A percentile compares a stretch with the other conserved stretches of the same genome.
phyloP scores from a whole-genome alignment of 1,140 invertebrate species.

The Leucophenga varia region DNA sequence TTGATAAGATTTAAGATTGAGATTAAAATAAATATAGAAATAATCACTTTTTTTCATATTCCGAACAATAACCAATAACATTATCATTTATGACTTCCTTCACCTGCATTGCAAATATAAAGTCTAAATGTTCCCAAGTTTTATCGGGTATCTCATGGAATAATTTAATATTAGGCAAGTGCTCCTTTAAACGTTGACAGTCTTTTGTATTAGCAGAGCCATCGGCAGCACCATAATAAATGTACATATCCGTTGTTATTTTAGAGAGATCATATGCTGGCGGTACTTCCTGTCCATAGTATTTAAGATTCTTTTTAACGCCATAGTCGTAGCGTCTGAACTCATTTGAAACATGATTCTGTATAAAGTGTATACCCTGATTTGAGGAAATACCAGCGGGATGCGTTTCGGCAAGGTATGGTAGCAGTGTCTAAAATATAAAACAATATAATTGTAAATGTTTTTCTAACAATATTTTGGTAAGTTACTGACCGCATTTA shows the following conservation, averaged over 20 bases:
- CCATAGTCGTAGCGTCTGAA: constrained; percentile 59
- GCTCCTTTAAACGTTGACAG: constrained; percentile 46
- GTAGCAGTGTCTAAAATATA: constrained; percentile 30
- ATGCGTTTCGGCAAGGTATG: constrained; percentile 39
- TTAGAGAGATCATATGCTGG: constrained; percentile 61
- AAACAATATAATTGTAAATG: neutral
- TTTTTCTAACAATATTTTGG: neutral
- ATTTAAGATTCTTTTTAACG: constrained; percentile 46
- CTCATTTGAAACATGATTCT: constrained; percentile 47
- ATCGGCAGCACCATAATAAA: constrained; percentile 68
- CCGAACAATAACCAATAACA: constrained; percentile 37
- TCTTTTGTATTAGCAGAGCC: constrained; percentile 60
- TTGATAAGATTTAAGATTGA: no score
- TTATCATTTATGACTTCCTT: constrained; percentile 57
- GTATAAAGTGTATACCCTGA: constrained; percentile 58
- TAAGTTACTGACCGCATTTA: constrained; percentile 26
- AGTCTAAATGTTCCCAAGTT: constrained; percentile 62
- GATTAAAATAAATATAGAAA: no score
- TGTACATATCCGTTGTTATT: constrained; percentile 62
- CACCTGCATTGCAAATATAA: constrained; percentile 59
- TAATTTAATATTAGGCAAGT: constrained; percentile 54
- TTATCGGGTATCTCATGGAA: constrained; percentile 51
- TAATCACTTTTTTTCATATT: no score
- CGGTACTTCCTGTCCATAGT: constrained; percentile 56
- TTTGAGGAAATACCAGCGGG: constrained; percentile 59